Percentiles rank a stretch among this genome's conserved stretches.
These are phyloP conservation scores for Cichladusa arquata DNA, from an alignment of 2,113 vertebrate species.

Conservation along the genomic window DNA sequence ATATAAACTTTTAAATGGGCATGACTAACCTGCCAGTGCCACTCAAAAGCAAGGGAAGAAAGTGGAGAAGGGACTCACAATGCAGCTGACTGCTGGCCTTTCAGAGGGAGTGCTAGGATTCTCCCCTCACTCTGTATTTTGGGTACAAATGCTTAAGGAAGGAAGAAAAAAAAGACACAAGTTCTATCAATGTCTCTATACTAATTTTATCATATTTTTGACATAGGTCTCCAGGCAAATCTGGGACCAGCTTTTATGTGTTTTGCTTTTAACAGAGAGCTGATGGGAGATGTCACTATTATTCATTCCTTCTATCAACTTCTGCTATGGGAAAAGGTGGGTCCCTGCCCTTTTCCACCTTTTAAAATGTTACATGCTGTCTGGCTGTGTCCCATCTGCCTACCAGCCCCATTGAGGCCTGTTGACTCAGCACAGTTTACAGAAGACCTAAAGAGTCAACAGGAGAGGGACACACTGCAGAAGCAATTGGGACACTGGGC, in stretches of 20 bases:
- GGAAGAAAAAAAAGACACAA: not conserved
- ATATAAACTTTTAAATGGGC: conserved; percentile 6
- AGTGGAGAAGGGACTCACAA: not conserved
- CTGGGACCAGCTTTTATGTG: not conserved
- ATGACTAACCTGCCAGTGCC: conserved; percentile 2
- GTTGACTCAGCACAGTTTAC: not conserved
- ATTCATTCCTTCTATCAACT: not conserved
- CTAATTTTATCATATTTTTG: not conserved
- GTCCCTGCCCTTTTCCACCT: not conserved
- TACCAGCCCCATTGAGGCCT: accelerated
- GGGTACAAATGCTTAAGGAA: conserved; percentile 9
- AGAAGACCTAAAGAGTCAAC: not conserved
- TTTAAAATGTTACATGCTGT: not conserved
- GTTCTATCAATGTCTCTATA: not conserved
- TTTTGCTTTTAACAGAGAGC: not conserved
- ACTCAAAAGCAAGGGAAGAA: conserved; percentile 3
- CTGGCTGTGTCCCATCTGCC: not conserved
- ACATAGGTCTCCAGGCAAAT: not conserved
- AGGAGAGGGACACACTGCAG: not conserved
- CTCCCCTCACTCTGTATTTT: conserved; percentile 17
- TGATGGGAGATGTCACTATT: not conserved
- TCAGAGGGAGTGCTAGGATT: not conserved
- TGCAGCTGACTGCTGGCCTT: not conserved
- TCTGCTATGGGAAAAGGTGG: not conserved
- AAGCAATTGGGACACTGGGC: not conserved